These are phyloP conservation scores for Mohoua ochrocephala DNA, from an alignment of 2,113 vertebrate genomes.

Conservation along the genomic window DNA sequence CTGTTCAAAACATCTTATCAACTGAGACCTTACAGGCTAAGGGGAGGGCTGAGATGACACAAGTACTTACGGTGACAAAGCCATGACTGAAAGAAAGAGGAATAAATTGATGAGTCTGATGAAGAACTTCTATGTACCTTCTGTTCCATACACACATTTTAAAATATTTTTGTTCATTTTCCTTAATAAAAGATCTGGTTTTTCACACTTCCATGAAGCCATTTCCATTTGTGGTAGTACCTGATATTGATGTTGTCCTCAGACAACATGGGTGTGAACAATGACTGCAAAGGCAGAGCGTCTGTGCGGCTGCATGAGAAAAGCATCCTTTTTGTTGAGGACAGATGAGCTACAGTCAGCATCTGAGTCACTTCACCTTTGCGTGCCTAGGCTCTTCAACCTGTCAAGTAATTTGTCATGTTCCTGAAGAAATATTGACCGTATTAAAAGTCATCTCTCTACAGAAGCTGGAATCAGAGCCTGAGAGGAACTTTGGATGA, in stretches of 20 bases:
- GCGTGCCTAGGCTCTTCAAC: not conserved
- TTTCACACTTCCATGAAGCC: not conserved
- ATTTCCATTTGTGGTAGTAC: not conserved
- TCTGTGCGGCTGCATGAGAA: not conserved
- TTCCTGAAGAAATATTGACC: not conserved
- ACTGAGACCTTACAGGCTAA: not conserved
- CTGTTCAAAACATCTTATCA: not conserved
- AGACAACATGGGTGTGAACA: not conserved
- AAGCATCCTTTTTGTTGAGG: not conserved
- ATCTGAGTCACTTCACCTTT: not conserved
- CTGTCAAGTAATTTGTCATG: not conserved
- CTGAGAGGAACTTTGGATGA: not conserved
- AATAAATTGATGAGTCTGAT: not conserved
- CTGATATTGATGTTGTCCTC: not conserved
- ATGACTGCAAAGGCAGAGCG: not conserved
- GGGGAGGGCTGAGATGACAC: not conserved
- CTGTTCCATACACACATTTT: not conserved
- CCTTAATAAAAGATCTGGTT: not conserved
- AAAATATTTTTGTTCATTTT: not conserved
- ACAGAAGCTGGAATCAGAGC: not conserved
- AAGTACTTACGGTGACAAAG: not conserved
- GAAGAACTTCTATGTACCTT: not conserved
- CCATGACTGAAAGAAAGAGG: not conserved
- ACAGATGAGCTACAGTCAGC: not conserved
- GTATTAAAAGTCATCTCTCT: not conserved